Base-by-base conservation (phyloP, 2,888 invertebrate species). In the Agrotis ipsilon region DNA sequence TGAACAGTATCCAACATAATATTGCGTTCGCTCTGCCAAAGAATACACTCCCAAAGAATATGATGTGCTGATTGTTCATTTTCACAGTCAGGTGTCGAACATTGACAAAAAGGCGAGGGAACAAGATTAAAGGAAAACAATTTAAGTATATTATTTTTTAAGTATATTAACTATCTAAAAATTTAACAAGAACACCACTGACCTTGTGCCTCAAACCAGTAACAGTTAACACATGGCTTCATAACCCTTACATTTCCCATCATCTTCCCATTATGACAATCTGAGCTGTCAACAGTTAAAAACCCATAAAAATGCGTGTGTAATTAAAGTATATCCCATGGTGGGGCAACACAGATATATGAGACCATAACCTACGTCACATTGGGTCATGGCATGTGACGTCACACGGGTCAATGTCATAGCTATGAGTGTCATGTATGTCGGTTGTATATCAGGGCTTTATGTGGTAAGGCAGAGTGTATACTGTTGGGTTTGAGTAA, bases 321-420 rank as follows among this genome's bases (percentile, higher is more conserved):
- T 62, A 54, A 78, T 78, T 76, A 77, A 58, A 52, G 32, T 51
- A 16, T 61, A 27, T 64, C 55, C 18, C 24, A 81, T 81, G 78
- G 52, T 18, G 11, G 19, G 51, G n/a, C 66, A 78, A 78, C 69
- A 68, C 61, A 57, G 58, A 66, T 68, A 43, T 51, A 32, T 51
- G 43, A 27, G 69, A 55, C 80, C 82, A 82, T 83, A 76, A 83
- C 83, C 80, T 73, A 84, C 82, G 75, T 55, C 27, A 72, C 78
- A n/a, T 45, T 1, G 32, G 82, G 84, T 82, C 84, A 82, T 39
- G 39, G 0, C 39, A 39, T 11, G 39, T 68, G 63, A 82, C 80
- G 79, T 54, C 19, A 68, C 75, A 39, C 1, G 43, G 82, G 84
- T 84, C 84, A 82, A 78, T 82, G 82, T 78, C 79, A 39, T n/a